Conservation (phyloP, 2,888 invertebrate species). For the Dolomedes plantarius region DNA sequence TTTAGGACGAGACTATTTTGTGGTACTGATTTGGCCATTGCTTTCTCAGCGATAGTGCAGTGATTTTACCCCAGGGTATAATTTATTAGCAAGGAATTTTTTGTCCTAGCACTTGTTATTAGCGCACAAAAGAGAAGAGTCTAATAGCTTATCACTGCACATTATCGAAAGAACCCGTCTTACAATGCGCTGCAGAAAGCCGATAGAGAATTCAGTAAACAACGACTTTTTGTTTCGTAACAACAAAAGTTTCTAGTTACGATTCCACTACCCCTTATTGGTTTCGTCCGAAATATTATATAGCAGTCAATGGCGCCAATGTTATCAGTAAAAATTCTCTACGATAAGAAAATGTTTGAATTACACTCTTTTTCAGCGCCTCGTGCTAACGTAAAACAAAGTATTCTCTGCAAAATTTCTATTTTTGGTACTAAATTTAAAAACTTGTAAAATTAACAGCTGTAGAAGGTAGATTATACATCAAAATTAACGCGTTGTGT, state of each 20-base stretch:
- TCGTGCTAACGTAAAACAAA: neutral
- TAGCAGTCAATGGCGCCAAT: constrained; percentile 12
- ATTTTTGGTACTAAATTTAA: neutral
- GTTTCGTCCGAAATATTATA: neutral
- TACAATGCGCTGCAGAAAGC: neutral
- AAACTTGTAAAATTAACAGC: neutral
- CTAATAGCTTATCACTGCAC: constrained; percentile 50
- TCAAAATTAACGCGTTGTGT: neutral
- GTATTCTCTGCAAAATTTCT: neutral
- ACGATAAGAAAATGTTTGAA: neutral
- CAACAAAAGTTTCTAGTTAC: neutral
- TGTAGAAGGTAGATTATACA: neutral
- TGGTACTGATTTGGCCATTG: constrained; percentile 41
- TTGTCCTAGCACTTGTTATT: constrained; percentile 66
- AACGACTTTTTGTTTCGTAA: neutral
- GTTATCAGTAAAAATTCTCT: neutral
- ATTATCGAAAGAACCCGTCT: constrained; percentile 3
- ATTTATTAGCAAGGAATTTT: constrained; percentile 32
- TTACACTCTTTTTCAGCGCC: neutral
- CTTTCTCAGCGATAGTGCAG: constrained; percentile 24
- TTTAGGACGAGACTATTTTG: constrained; percentile 54
- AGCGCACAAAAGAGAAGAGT: constrained; percentile 58
- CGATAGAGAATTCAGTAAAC: neutral
- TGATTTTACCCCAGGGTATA: constrained; percentile 23
- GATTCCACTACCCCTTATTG: neutral